These are phyloP conservation scores for Entelurus aequoreus DNA, from an alignment of 2,113 vertebrate species.

Conservation along the genomic window DNA sequence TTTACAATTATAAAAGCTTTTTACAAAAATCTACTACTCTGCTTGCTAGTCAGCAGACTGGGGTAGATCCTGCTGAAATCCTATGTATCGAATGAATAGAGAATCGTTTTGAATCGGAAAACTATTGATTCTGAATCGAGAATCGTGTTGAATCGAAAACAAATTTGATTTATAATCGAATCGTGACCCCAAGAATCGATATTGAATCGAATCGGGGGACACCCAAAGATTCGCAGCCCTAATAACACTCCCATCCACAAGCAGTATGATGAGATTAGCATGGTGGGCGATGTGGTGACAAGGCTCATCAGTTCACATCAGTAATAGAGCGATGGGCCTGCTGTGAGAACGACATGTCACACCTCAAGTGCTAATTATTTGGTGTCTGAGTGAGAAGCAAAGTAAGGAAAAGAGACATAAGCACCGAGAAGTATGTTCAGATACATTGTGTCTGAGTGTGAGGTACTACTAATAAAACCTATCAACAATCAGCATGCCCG, in stretches of 20 bases:
- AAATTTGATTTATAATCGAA: too few species aligned
- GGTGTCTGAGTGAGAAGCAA: not conserved
- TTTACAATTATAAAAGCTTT: too few species aligned
- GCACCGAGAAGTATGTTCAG: slow-evolving; percentile 15
- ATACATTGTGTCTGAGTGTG: slow-evolving; percentile 4
- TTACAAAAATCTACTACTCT: too few species aligned
- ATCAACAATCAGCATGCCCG: slow-evolving; percentile 47
- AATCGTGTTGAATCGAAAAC: too few species aligned
- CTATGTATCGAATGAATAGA: too few species aligned
- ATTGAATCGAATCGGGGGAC: too few species aligned
- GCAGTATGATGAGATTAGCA: slow-evolving; percentile 62
- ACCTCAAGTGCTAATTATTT: slow-evolving; percentile 5
- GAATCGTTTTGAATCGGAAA: too few species aligned
- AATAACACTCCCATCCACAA: slow-evolving; percentile 37
- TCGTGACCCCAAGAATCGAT: too few species aligned
- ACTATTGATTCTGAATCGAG: too few species aligned
- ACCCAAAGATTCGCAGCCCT: too few species aligned
- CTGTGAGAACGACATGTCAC: slow-evolving; percentile 49
- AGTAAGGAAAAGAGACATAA: not conserved
- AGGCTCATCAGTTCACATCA: slow-evolving; percentile 67
- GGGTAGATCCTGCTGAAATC: too few species aligned
- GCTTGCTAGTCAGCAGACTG: too few species aligned
- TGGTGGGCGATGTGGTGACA: slow-evolving; percentile 53
- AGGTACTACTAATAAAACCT: slow-evolving; percentile 37
- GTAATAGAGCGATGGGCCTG: slow-evolving; percentile 29